Conservation (phyloP, 1,140 invertebrate genomes). For the Musca vetustissima region DNA sequence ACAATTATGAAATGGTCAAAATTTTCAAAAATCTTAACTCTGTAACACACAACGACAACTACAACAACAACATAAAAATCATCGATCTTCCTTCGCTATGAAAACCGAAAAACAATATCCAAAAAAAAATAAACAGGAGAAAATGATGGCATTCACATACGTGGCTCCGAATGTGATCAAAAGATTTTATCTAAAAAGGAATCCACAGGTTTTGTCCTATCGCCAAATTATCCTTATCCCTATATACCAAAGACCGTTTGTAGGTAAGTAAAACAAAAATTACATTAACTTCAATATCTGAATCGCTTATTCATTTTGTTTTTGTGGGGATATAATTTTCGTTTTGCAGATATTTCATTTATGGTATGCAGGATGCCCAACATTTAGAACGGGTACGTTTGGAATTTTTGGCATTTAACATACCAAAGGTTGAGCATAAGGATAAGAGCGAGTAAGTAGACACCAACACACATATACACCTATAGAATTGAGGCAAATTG, state of each 20-base stretch:
- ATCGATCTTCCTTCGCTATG: neutral
- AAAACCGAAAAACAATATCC: neutral
- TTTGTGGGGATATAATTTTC: too few species aligned
- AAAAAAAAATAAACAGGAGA: slow-evolving; percentile 50
- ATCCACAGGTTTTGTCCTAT: slow-evolving; percentile 86
- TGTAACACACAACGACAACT: slow-evolving; percentile 3
- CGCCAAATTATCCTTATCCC: slow-evolving; percentile 92
- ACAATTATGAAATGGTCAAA: neutral
- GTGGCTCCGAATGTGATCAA: slow-evolving; percentile 96
- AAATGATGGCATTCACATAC: slow-evolving; percentile 88
- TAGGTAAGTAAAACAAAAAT: slow-evolving; percentile 58
- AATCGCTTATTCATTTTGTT: too few species aligned
- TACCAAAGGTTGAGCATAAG: slow-evolving; percentile 75
- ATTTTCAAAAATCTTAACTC: neutral
- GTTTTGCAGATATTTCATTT: slow-evolving; percentile 85
- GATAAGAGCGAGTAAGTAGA: slow-evolving; percentile 53
- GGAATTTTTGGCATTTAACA: slow-evolving; percentile 85
- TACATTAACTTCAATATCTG: too few species aligned
- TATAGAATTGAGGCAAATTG: neutral
- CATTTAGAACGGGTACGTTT: slow-evolving; percentile 90
- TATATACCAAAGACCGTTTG: slow-evolving; percentile 94
- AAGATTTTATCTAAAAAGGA: slow-evolving; percentile 92
- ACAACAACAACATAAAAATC: slow-evolving; percentile 2
- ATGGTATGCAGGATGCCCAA: slow-evolving; percentile 93
- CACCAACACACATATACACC: neutral